Evolutionary conservation across 2,888 invertebrate genomes (phyloP), one percentile per base, ranked within the genome.

Genomic region (Octodonta nipae): DNA sequence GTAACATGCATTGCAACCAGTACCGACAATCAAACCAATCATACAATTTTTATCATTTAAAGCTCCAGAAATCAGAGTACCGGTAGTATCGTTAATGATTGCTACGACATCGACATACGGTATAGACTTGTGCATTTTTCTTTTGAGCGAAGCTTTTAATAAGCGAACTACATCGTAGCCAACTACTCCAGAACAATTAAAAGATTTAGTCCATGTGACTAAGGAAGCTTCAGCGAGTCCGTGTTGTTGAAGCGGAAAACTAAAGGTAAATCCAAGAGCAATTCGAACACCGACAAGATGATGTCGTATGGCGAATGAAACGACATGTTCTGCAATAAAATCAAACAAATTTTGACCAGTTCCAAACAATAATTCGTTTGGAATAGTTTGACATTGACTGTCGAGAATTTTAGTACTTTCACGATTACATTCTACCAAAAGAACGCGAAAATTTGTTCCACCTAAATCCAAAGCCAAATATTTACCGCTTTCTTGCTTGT

Each of bases 21-120:
- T 95, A 45, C 92, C 91, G 49, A 92, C 80, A 55, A 96, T 96
- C 40, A 96, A 75, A 55, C 95, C 96, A 60, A 96, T 78, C 63
- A 79, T 78, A 68, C 88, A 88, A 61, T 84, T 78, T 59, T 76
- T 82, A 65, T 93, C 89, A 69, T 86, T 86, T 82, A 91, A 92
- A 53, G 95, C 95, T 66, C 92, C 93, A 37, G 95, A 91, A 91
- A 96, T 95, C 54, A 96, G 70, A 27, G 93, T 91, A 39, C 95
- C 95, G 38, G 92, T 92, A 30, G 95, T 96, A 65, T 96, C 95
- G 63, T 95, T 95, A 53, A 96, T 71, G 52, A 96, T 81, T 50
- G 92, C 95, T 60, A 86, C 84, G 42, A 95, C 82, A 60, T 88
- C 81, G 57, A 95, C 89, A n/a, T n/a, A n/a, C n/a, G n/a, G n/a